phyloP scores from a whole-genome alignment of 2,113 vertebrate genomes.

The Monopterus albus region DNA sequence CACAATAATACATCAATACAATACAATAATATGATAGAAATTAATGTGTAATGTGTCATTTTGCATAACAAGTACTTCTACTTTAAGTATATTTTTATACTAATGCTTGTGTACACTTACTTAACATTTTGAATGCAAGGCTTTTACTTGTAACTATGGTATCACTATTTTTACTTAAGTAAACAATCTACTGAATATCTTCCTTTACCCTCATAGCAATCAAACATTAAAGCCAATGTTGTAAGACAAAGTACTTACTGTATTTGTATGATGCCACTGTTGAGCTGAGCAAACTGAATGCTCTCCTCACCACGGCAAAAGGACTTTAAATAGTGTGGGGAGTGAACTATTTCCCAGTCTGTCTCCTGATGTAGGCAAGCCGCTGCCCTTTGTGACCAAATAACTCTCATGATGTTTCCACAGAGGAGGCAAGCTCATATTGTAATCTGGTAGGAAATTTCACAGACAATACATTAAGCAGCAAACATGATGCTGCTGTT shows the following conservation, averaged over 20 bases:
- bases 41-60: too few species aligned
- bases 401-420: slow-evolving; percentile 36
- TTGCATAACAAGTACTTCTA: too few species aligned
- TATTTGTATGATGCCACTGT: slow-evolving; percentile 26
- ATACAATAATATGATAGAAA: too few species aligned
- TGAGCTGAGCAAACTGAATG: slow-evolving; percentile 38
- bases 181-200: too few species aligned
- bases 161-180: too few species aligned
- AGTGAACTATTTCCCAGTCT: slow-evolving; percentile 37
- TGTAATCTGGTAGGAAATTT: slow-evolving; percentile 59
- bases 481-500: slow-evolving; percentile 12
- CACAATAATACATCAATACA: too few species aligned
- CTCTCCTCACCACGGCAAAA: slow-evolving; percentile 29
- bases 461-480: slow-evolving; percentile 21
- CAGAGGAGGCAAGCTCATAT: slow-evolving; percentile 8
- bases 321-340: slow-evolving; percentile 65
- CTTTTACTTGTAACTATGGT: too few species aligned
- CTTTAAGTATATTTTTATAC: too few species aligned
- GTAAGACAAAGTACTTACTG: slow-evolving; percentile 57
- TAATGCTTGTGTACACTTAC: too few species aligned
- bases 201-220: neutral
- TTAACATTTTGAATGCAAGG: too few species aligned
- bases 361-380: slow-evolving; percentile 54
- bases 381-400: slow-evolving; percentile 64
- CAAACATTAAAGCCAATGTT: neutral